Conservation (phyloP, 2,888 invertebrate genomes). For the Drosophila austrosaltans region DNA sequence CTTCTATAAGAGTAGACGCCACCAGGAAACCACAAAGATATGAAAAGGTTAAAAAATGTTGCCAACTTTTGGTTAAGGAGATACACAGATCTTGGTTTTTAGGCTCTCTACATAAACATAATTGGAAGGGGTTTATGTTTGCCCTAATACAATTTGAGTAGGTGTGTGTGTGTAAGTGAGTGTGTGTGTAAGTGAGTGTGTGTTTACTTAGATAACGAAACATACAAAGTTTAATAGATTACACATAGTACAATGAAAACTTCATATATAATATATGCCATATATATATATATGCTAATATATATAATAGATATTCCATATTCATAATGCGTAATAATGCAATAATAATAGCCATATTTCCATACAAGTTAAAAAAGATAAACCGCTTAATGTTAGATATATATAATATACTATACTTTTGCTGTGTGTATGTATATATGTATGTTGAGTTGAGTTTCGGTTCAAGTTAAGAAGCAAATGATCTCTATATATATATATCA, state of each 20-base stretch:
- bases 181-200: slow-evolving; percentile 25
- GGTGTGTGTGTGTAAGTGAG: slow-evolving; percentile 24
- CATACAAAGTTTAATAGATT: slow-evolving; percentile 77
- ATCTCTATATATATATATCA: slow-evolving; percentile 11
- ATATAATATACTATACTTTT: background rate
- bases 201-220: slow-evolving; percentile 66
- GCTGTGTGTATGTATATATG: slow-evolving; percentile 20
- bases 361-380: slow-evolving; percentile 59
- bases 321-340: slow-evolving; percentile 61
- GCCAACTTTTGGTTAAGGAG: slow-evolving; percentile 23
- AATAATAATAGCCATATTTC: slow-evolving; percentile 61
- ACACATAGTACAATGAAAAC: slow-evolving; percentile 76
- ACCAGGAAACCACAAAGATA: slow-evolving; percentile 29
- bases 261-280: slow-evolving; percentile 74
- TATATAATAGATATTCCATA: slow-evolving; percentile 66
- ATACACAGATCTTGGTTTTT: slow-evolving; percentile 31
- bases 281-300: slow-evolving; percentile 50
- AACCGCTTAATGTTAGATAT: slow-evolving; percentile 21
- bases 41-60: slow-evolving; percentile 10
- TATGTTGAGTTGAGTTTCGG: slow-evolving; percentile 30
- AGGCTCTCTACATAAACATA: slow-evolving; percentile 10
- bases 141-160: slow-evolving; percentile 22
- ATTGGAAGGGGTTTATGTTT: slow-evolving; percentile 5
- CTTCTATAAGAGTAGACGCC: slow-evolving; percentile 72
- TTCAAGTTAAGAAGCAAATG: slow-evolving; percentile 32